phyloP scores from a whole-genome alignment of 2,888 invertebrate genomes.

The Cosmopolites sordidus region DNA sequence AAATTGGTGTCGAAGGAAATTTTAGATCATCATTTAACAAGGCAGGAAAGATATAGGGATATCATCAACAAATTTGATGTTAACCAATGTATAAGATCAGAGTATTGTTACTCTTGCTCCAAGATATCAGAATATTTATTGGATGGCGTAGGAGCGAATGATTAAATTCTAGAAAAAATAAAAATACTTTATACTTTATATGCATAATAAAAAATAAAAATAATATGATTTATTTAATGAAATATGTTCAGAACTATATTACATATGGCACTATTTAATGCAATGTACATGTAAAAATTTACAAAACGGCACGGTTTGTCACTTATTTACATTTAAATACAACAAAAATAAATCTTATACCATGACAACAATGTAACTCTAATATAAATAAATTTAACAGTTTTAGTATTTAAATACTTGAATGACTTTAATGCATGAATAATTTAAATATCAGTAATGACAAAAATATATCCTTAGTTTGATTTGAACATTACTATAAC shows the following conservation, averaged over 20 bases:
- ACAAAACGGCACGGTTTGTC: conserved; percentile 14
- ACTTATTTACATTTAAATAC: conserved; percentile 26
- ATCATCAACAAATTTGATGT: conserved; percentile 28
- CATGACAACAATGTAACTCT: conserved; percentile 42
- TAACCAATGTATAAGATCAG: conserved; percentile 4
- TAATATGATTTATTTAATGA: conserved; percentile 20
- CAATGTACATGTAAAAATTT: conserved; percentile 29
- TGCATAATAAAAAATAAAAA: no score
- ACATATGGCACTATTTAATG: conserved; percentile 39
- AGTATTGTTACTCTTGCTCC: conserved; percentile 39
- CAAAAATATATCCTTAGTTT: no score
- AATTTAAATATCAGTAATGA: no score
- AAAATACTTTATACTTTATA: no score
- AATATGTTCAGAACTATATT: conserved; percentile 25
- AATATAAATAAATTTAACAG: not conserved
- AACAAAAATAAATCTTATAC: conserved; percentile 41
- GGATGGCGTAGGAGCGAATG: conserved; percentile 1
- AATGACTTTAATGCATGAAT: no score
- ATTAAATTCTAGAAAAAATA: not conserved
- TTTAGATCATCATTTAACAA: conserved; percentile 27
- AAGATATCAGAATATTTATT: conserved; percentile 30
- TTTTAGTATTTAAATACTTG: no score
- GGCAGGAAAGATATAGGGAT: conserved; percentile 31
- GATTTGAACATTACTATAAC: no score
- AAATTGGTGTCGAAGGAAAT: conserved; percentile 40